These are phyloP conservation scores for Oreochromis tanganicae DNA, from an alignment of 2,113 vertebrate genomes.

Conservation along the genomic window DNA sequence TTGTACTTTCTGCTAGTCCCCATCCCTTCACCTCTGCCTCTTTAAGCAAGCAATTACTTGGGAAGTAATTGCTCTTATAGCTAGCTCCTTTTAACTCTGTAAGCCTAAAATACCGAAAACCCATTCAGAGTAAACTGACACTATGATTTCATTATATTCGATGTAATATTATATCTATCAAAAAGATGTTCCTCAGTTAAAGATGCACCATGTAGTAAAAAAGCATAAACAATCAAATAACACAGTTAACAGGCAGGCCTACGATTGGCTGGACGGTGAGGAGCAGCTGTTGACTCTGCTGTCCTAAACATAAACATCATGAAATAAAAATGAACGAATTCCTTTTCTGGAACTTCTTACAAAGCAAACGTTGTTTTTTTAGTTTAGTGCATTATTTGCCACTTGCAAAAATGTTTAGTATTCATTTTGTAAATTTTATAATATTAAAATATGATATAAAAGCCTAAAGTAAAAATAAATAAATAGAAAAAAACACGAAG, in stretches of 20 bases:
- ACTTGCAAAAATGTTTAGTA: not conserved
- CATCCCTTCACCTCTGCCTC: not conserved
- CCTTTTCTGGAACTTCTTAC: not conserved
- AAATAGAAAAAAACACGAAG: not conserved
- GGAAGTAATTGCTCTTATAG: not conserved
- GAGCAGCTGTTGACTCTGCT: not conserved
- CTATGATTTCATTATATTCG: not conserved
- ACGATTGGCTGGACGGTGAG: not conserved
- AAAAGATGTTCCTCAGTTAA: not conserved
- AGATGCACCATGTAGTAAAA: not conserved
- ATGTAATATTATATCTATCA: not conserved
- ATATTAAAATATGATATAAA: not conserved
- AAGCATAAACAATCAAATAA: not conserved
- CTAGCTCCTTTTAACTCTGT: not conserved
- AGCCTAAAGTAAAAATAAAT: not conserved
- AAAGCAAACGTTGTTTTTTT: not conserved
- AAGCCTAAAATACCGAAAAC: not conserved
- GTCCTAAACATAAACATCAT: not conserved
- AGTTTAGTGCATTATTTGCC: too few relatives aligned
- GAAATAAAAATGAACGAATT: not conserved
- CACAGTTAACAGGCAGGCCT: not conserved
- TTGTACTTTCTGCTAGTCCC: not conserved
- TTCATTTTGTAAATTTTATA: rapidly evolving
- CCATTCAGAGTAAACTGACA: not conserved
- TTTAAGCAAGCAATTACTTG: not conserved